Evolutionary conservation across 2,888 invertebrate species (phyloP).

Genomic region (Diplazon laetatorius): DNA sequence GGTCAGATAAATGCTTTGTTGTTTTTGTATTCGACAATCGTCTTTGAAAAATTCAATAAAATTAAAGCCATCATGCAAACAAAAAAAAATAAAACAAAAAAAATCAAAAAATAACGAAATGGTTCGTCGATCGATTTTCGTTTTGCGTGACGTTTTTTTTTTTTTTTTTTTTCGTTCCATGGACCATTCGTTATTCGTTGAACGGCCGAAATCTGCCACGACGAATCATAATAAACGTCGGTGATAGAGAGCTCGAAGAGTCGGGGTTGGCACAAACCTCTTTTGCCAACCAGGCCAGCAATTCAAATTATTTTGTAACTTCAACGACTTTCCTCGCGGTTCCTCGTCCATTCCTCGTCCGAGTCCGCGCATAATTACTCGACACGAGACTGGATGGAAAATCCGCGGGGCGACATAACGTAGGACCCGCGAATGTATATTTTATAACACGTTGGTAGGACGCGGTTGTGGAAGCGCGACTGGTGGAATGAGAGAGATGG

Average conservation of each 20-base stretch:
- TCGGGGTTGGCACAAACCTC: conserved; percentile 38
- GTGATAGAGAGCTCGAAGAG: conserved; percentile 17
- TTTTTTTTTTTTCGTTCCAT: too few species aligned
- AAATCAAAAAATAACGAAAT: too few species aligned
- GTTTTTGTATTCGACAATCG: too few species aligned
- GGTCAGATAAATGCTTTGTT: too few species aligned
- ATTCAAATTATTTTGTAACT: conserved; percentile 65
- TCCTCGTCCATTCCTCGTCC: conserved; percentile 52
- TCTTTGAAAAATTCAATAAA: too few species aligned
- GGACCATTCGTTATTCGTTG: background rate
- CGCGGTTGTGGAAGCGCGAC: conserved; percentile 4
- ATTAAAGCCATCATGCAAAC: too few species aligned
- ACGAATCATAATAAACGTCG: background rate
- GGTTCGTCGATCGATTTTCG: background rate
- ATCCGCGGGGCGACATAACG: too few species aligned
- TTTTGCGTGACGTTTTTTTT: conserved; percentile 2
- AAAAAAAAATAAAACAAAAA: too few species aligned
- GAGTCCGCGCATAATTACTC: conserved; percentile 60
- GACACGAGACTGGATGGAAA: too few species aligned
- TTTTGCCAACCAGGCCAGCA: conserved; percentile 62
- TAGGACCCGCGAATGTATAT: conserved; percentile 14
- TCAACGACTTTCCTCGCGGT: conserved; percentile 58
- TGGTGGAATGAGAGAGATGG: conserved; percentile 12
- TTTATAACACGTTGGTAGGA: conserved; percentile 3
- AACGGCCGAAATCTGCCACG: background rate